Evolutionary conservation across 2,797 vertebrate species (phyloP).

Genomic region (Tamandua tetradactyla): DNA sequence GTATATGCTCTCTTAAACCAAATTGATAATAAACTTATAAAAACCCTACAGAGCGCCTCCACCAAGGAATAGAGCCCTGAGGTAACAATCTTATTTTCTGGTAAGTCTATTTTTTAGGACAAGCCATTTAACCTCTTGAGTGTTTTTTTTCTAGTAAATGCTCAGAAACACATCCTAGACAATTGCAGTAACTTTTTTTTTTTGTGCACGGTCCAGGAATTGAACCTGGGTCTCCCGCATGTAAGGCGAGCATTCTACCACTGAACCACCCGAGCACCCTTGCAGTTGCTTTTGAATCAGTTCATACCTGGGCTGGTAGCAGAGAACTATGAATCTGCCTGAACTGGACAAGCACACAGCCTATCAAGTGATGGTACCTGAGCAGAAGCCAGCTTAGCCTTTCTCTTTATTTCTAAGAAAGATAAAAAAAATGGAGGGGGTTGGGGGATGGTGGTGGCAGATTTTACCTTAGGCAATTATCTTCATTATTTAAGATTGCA

Average conservation of each 20-base stretch:
- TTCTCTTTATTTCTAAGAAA: background rate
- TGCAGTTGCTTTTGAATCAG: background rate
- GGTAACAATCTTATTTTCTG: background rate
- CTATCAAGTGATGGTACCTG: background rate
- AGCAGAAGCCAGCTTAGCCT: background rate
- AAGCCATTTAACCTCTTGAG: background rate
- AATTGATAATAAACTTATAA: background rate
- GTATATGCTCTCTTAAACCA: background rate
- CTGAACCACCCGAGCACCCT: no score
- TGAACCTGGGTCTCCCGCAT: no score
- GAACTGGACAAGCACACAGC: background rate
- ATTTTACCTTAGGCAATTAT: background rate
- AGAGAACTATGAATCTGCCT: background rate
- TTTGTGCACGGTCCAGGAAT: no score
- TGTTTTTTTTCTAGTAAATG: background rate
- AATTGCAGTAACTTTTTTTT: background rate
- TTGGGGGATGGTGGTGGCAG: background rate
- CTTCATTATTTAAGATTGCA: background rate
- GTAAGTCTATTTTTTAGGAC: background rate
- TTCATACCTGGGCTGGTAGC: background rate
- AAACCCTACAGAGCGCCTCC: background rate
- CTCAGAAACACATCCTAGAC: background rate
- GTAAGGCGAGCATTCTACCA: no score
- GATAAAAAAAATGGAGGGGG: background rate
- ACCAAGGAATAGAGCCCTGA: background rate